Percentiles rank a stretch among this genome's conserved stretches.
phyloP scores from a whole-genome alignment of 2,113 vertebrate species.

The Varanus salvator region DNA sequence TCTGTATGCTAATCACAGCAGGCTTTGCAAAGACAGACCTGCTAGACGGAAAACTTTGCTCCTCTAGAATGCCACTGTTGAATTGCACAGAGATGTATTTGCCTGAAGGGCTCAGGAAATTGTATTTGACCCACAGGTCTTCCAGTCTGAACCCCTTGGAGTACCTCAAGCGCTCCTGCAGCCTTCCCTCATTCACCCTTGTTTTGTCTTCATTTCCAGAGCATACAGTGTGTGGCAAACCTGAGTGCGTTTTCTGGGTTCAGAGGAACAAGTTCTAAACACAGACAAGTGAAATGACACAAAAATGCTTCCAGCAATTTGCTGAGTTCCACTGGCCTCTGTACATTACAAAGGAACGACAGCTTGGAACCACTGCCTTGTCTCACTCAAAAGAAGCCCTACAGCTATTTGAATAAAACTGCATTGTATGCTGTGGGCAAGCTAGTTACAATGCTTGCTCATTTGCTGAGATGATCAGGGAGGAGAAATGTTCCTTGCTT shows the following conservation, averaged over 20 bases:
- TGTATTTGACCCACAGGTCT: not conserved
- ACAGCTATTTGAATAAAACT: accelerated
- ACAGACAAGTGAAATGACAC: constrained; percentile 36
- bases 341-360: not conserved
- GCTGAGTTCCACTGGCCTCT: not conserved
- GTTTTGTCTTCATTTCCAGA: not conserved
- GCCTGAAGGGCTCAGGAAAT: not conserved
- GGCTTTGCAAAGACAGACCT: too few relatives aligned
- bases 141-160: not conserved
- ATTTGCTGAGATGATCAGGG: not conserved
- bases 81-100: not conserved
- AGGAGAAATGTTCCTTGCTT: not conserved
- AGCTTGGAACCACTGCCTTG: not conserved
- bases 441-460: not conserved
- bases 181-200: not conserved
- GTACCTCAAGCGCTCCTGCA: not conserved
- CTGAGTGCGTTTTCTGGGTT: constrained; percentile 6
- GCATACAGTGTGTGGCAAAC: constrained; percentile 12
- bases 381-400: not conserved
- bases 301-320: not conserved
- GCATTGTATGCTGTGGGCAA: not conserved
- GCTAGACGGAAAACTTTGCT: not conserved
- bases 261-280: not conserved
- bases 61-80: not conserved
- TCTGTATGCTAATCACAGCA: not conserved